Conservation (phyloP, 2,113 vertebrate species). For the Phaethornis superciliosus region DNA sequence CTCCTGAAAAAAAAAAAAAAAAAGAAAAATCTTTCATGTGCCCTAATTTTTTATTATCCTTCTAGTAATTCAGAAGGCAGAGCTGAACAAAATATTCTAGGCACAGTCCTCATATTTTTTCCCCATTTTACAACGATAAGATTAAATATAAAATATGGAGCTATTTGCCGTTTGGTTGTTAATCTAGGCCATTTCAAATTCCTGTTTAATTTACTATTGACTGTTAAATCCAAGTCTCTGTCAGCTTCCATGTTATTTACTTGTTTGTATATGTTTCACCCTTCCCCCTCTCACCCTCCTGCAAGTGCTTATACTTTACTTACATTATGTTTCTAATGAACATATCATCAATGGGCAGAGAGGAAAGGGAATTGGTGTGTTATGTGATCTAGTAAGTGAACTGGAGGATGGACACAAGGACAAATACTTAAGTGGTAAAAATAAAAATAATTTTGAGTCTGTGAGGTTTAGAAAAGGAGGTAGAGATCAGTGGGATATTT, state of each 20-base stretch:
- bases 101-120: background rate
- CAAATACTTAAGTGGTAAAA: background rate
- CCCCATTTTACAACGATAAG: background rate
- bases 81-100: background rate
- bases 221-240: background rate
- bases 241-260: background rate
- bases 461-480: background rate
- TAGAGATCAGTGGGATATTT: background rate
- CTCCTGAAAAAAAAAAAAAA: background rate
- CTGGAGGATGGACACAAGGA: background rate
- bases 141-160: background rate
- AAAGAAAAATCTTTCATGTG: background rate
- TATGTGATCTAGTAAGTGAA: background rate
- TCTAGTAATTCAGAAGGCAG: background rate
- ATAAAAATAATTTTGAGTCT: background rate
- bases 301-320: background rate
- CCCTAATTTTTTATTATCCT: background rate
- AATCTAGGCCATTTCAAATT: background rate
- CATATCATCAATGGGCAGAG: background rate
- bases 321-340: background rate
- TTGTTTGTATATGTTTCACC: background rate
- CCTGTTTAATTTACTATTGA: background rate
- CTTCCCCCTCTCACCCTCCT: background rate
- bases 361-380: background rate
- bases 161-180: background rate